Conservation (phyloP, 1,140 invertebrate species). For the Teleogryllus occipitalis region DNA sequence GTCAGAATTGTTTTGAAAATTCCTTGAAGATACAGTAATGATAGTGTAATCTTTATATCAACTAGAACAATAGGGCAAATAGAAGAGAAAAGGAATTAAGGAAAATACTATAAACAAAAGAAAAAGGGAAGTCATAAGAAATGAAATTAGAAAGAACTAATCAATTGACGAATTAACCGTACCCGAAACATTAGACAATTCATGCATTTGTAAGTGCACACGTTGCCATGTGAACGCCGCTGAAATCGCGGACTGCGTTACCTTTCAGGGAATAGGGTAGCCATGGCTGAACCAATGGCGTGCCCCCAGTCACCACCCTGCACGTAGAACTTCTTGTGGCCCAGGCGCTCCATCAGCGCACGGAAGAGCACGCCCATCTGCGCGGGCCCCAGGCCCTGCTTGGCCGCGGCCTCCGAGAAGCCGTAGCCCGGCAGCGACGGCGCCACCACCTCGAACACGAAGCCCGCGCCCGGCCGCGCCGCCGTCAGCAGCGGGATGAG, state of each 20-base stretch:
- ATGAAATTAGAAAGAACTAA: too few relatives aligned
- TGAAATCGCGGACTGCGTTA: slow-evolving; percentile 23
- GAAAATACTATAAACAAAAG: too few relatives aligned
- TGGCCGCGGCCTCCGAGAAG: slow-evolving; percentile 53
- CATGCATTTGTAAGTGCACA: too few relatives aligned
- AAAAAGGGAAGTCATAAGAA: too few relatives aligned
- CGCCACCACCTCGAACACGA: slow-evolving; percentile 69
- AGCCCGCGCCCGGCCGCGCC: slow-evolving; percentile 44
- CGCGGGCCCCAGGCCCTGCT: slow-evolving; percentile 50
- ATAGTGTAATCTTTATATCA: too few relatives aligned
- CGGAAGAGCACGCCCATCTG: slow-evolving; percentile 65
- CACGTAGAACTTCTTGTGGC: slow-evolving; percentile 63
- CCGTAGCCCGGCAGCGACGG: slow-evolving; percentile 80
- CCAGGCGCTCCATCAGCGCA: slow-evolving; percentile 74
- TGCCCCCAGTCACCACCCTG: slow-evolving; percentile 71
- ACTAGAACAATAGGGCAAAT: too few relatives aligned
- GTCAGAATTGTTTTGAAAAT: too few relatives aligned
- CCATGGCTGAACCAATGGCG: slow-evolving; percentile 48
- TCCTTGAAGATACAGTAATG: too few relatives aligned
- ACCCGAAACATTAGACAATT: too few relatives aligned
- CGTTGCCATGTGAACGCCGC: too few relatives aligned
- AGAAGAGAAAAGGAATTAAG: too few relatives aligned
- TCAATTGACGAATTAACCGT: too few relatives aligned
- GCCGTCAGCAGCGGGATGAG: slow-evolving; percentile 56
- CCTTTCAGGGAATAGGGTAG: slow-evolving; percentile 56